Percentiles rank a stretch among this genome's conserved stretches.
Evolutionary conservation across 2,113 vertebrate species (phyloP).

Genomic region (Erythrocercus mccallii): DNA sequence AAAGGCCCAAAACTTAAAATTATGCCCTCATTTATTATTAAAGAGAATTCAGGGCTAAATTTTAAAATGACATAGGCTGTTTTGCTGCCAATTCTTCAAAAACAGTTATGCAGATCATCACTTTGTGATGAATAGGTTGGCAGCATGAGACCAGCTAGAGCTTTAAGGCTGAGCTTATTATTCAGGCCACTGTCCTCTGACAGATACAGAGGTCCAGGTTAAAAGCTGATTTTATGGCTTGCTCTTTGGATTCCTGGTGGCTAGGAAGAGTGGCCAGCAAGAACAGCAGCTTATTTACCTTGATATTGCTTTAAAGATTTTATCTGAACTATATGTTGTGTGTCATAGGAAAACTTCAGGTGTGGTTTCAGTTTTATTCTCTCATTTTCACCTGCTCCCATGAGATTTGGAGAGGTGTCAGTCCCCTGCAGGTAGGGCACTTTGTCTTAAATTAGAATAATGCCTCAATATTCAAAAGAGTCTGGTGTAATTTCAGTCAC

Average conservation of each 20-base stretch:
- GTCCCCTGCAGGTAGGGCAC: neutral
- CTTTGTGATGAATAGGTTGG: neutral
- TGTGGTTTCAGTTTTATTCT: neutral
- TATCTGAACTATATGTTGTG: neutral
- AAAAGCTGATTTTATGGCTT: neutral
- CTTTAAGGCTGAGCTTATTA: neutral
- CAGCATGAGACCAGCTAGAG: neutral
- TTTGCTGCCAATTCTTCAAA: neutral
- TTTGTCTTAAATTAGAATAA: neutral
- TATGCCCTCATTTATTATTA: neutral
- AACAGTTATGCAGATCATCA: neutral
- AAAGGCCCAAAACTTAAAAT: neutral
- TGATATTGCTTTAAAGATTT: neutral
- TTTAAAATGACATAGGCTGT: neutral
- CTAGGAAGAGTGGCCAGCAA: neutral
- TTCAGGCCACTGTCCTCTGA: neutral
- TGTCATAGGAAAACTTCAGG: neutral
- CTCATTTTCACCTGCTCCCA: neutral
- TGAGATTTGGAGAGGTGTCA: neutral
- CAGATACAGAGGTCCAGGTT: neutral
- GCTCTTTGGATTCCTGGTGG: neutral
- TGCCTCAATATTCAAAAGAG: neutral
- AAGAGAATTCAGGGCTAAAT: neutral
- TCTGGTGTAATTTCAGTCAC: neutral
- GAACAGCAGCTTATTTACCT: neutral